Base-by-base conservation (phyloP, 2,888 invertebrate species). In the Zonitis immaculata region DNA sequence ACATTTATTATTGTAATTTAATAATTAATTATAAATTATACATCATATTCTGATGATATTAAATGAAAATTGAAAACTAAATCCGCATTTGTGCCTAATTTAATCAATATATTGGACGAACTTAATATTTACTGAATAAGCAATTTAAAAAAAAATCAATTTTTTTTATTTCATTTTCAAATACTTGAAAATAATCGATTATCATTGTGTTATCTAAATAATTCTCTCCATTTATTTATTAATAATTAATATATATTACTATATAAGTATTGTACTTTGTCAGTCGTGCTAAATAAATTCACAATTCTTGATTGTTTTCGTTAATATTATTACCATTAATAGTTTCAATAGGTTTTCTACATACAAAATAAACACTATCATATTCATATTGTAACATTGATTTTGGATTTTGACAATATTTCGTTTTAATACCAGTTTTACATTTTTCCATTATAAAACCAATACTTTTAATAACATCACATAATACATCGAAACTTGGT, bases 371-470 rank as follows among this genome's bases (percentile, higher is more conserved):
- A 0, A 95, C 88, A 49, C 95, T 95, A 68, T 89, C 86, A 67
- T 97, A 97, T 67, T 91, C 88, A 66, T 93, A 91, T 63, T 91
- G 89, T 66, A 96, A 81, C 95, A 97, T 95, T 1, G 95, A 95
- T 56, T 85, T 83, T 0, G 89, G 87, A 75, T 96, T 96, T 74
- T 95, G 95, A 5, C 95, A 91, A 75, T 97, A 97, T 66, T 89
- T 87, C 32, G 94, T 91, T 67, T 87, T 87, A 0, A 95, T 79
- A 11, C 87, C 86, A 0, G 84, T 86, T 66, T 88, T 79, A 71
- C 91, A 89, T 76, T 88, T 89, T 87, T 90, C 78, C 67, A 91
- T 83, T 64, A 82, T 80, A 69, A 94, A 97, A 39, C 96, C 96
- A 44, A 91, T 82, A 59, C 86, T 86, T 59, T 82, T 79, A 59